These are phyloP conservation scores for Muntiacus reevesi DNA, from an alignment of 2,113 vertebrate genomes.

Conservation along the genomic window DNA sequence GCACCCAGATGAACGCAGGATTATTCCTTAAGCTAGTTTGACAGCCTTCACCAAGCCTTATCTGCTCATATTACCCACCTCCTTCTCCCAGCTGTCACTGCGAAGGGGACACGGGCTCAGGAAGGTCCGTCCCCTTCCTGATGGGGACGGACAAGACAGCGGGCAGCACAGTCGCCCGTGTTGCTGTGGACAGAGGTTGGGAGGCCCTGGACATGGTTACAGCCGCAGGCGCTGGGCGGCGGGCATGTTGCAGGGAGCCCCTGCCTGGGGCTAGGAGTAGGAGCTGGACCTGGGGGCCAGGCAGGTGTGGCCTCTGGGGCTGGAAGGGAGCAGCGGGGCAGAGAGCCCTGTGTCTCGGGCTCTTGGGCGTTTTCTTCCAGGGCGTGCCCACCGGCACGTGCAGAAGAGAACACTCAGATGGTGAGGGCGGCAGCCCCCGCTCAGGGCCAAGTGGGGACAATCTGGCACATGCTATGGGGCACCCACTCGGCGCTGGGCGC, in stretches of 20 bases:
- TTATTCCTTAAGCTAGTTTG: neutral
- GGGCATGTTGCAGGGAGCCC: neutral
- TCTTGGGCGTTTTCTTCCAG: fast-evolving
- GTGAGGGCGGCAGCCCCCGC: fast-evolving
- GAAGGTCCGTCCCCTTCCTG: neutral
- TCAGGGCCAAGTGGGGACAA: fast-evolving
- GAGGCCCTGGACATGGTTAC: neutral
- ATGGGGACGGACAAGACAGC: constrained; percentile 3
- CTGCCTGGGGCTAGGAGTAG: neutral
- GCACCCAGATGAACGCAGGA: neutral
- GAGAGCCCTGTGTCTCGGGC: neutral
- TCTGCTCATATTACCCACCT: neutral
- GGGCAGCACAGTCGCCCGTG: neutral
- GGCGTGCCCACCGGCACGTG: neutral
- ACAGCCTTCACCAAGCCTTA: neutral
- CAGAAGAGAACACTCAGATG: fast-evolving
- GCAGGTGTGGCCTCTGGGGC: fast-evolving
- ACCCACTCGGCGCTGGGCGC: neutral
- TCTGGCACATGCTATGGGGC: fast-evolving
- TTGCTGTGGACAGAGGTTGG: neutral
- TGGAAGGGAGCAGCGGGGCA: neutral
- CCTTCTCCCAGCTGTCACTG: neutral
- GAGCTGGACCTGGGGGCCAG: neutral
- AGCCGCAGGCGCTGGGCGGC: fast-evolving
- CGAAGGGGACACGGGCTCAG: neutral